A percentile compares a stretch with the other conserved stretches of the same genome.
phyloP scores from a whole-genome alignment of 2,888 invertebrate genomes.

The Tetragonisca angustula region DNA sequence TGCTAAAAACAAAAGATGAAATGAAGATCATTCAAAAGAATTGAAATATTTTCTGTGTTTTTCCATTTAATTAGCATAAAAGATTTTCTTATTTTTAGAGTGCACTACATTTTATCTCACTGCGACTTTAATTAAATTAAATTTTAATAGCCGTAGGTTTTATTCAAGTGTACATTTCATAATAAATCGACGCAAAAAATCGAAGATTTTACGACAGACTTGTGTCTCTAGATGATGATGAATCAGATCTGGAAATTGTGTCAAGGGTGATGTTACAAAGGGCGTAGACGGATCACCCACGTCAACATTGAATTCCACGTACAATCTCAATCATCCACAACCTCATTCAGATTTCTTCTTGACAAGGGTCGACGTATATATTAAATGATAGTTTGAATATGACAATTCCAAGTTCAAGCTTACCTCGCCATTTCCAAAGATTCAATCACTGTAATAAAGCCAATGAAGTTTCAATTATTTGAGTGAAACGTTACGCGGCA shows the following conservation, averaged over 20 bases:
- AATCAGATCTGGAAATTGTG: neutral
- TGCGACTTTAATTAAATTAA: too few relatives aligned
- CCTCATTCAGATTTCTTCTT: neutral
- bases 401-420: slow-evolving; percentile 5
- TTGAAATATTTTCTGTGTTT: too few relatives aligned
- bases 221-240: neutral
- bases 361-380: slow-evolving; percentile 5
- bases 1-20: too few relatives aligned
- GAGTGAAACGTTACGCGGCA: neutral
- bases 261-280: neutral
- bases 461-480: neutral
- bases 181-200: too few relatives aligned
- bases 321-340: slow-evolving; percentile 1
- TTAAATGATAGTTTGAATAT: slow-evolving; percentile 25
- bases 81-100: too few relatives aligned
- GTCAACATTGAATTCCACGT: neutral
- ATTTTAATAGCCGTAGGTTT: too few relatives aligned
- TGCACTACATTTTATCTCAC: too few relatives aligned
- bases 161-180: too few relatives aligned
- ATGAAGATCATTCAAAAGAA: too few relatives aligned
- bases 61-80: too few relatives aligned
- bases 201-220: too few relatives aligned
- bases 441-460: neutral
- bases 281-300: neutral
- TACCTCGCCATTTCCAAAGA: neutral